Base-by-base conservation (phyloP, 37 sponge, comb jelly and placozoan genomes). In the Eunapius fragilis region DNA sequence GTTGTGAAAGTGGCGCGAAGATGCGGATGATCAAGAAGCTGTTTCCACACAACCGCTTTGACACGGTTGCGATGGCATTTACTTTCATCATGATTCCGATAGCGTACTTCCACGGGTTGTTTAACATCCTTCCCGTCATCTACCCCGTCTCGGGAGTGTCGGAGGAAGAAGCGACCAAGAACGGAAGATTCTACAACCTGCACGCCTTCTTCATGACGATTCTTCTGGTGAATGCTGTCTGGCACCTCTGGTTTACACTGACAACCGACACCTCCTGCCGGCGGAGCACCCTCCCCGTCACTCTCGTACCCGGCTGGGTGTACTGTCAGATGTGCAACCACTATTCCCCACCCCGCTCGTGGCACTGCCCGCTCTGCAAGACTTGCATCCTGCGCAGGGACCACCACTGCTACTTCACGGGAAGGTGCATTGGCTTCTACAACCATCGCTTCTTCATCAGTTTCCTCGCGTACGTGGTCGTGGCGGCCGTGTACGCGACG, bases 351-450 rank as follows among this genome's bases (percentile, higher is more conserved):
- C 87, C 92, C 0, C 78, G 97, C 31, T 72, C 95, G 72, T 82
- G 80, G 45, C 97, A 96, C 79, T 96, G 97, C 58, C 78, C 68
- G 69, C 75, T 86, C 0, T 96, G 97, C 76, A 67, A 76, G 38
- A 80, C 45, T 37, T 96, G 97, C 71, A 85, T 94, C 2, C 74
- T 96, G 49, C 84, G 88, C 7, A 71, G 97, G 11, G 97, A 96
- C 82, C 97, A 96, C 50, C 97, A 96, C 77, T 96, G 97, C 75
- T 91, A 73, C 75, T 96, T 94, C 69, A 82, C 82, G 0, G 94
- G 95, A 2, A 85, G 71, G 47, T 96, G 97, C 71, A 41, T 96
- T 2, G 97, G 97, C 2, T 94, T 84, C 45, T 72, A 91, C 74
- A 96, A 96, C 74, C 97, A 96, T 45, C 84, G 96, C 37, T 91